Evolutionary conservation across 2,888 invertebrate genomes (phyloP).

Genomic region (Meiosimyza decipiens): DNA sequence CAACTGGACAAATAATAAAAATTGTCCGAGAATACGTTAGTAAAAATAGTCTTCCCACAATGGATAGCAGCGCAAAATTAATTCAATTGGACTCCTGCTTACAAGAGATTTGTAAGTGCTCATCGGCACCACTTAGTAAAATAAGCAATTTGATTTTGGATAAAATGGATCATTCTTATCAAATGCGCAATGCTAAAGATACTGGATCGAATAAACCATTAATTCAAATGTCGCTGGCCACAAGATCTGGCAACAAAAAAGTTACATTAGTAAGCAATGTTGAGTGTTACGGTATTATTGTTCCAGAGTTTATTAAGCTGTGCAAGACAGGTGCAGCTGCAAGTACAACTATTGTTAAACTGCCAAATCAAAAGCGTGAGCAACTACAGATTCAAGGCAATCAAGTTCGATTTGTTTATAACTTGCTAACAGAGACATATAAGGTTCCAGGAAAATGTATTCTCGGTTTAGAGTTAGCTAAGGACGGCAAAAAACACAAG

Average conservation of each 20-base stretch:
- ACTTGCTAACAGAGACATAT: constrained; percentile 64
- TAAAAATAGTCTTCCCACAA: constrained; percentile 71
- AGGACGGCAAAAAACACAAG: constrained; percentile 63
- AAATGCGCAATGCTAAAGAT: constrained; percentile 64
- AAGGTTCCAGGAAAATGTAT: constrained; percentile 65
- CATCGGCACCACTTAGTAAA: constrained; percentile 74
- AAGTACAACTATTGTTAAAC: constrained; percentile 81
- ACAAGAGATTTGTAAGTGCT: constrained; percentile 53
- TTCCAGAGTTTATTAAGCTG: constrained; percentile 80
- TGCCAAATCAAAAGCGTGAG: constrained; percentile 77
- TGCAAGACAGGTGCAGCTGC: constrained; percentile 90
- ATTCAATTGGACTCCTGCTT: constrained; percentile 61
- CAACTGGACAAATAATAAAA: constrained; percentile 74
- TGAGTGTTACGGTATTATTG: constrained; percentile 85
- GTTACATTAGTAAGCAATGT: constrained; percentile 92
- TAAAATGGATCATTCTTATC: constrained; percentile 72
- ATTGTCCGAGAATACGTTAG: constrained; percentile 79
- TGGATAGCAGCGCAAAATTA: constrained; percentile 60
- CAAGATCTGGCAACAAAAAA: constrained; percentile 89
- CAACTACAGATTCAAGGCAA: constrained; percentile 92
- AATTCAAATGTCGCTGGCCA: constrained; percentile 80
- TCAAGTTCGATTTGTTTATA: constrained; percentile 73
- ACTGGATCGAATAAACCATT: constrained; percentile 77
- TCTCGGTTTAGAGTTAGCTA: constrained; percentile 64
- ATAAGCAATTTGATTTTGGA: constrained; percentile 73